These are phyloP conservation scores for Eilema griseolum DNA, from an alignment of 2,888 invertebrate genomes.

Conservation along the genomic window DNA sequence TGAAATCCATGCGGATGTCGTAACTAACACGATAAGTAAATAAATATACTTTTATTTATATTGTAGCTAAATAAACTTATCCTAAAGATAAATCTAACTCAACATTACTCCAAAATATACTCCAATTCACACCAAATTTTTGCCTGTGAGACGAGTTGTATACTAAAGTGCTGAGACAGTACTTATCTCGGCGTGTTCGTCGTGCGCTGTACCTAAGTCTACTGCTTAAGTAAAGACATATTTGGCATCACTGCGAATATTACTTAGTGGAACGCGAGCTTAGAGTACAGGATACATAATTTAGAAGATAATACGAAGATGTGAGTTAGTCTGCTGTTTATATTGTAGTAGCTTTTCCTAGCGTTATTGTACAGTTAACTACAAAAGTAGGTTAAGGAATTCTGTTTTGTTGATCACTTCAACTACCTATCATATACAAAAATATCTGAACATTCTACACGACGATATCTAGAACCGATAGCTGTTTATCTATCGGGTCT, in stretches of 20 bases:
- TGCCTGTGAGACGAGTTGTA: constrained; percentile 27
- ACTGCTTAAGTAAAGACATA: constrained; percentile 40
- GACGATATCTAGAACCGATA: no score
- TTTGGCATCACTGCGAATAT: constrained; percentile 40
- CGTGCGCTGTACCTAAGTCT: constrained; percentile 21
- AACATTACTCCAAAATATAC: constrained; percentile 9
- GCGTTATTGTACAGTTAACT: neutral
- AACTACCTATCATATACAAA: no score
- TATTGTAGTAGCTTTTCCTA: neutral
- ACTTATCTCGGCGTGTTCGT: constrained; percentile 9
- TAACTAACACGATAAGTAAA: no score
- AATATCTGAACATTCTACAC: no score
- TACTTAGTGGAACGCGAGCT: constrained; percentile 22
- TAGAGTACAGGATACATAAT: constrained; percentile 11
- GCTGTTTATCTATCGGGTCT: no score
- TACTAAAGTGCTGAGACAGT: constrained; percentile 6
- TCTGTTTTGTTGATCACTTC: no score
- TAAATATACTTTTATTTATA: no score
- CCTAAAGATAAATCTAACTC: constrained; percentile 6
- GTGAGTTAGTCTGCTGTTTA: constrained; percentile 2
- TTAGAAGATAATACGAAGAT: constrained; percentile 10
- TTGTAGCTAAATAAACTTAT: neutral
- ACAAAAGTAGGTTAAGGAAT: neutral
- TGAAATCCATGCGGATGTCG: no score
- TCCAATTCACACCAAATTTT: constrained; percentile 24